Evolutionary conservation across 2,113 vertebrate species (phyloP).

Genomic region (Caracal caracal): DNA sequence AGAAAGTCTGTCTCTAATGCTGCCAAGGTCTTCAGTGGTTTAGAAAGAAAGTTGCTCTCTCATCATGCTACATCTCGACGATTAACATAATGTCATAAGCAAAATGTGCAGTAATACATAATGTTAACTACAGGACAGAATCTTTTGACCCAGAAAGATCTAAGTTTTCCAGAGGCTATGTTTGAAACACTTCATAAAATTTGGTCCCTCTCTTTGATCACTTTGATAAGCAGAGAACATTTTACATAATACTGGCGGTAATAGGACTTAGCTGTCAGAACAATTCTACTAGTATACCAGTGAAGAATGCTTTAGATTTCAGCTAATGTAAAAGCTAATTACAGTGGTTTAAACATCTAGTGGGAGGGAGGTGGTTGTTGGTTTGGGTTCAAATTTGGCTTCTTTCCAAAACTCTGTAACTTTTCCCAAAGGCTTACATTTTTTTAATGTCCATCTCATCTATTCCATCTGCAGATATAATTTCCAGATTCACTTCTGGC

Average conservation of each 20-base stretch:
- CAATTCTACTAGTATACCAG: neutral
- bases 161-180: neutral
- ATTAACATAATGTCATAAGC: neutral
- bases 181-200: slow-evolving; percentile 23
- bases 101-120: neutral
- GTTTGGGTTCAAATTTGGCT: neutral
- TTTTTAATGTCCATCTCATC: neutral
- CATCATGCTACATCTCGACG: neutral
- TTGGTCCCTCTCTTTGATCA: neutral
- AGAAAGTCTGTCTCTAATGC: neutral
- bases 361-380: neutral
- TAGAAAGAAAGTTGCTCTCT: neutral
- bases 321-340: neutral
- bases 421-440: neutral
- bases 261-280: neutral
- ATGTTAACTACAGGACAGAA: neutral
- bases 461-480: neutral
- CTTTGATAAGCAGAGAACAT: neutral
- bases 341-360: neutral
- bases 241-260: neutral
- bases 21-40: neutral
- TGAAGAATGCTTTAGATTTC: neutral
- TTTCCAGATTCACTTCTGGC: neutral
- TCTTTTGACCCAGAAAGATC: neutral
- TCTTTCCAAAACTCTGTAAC: neutral